Base-by-base conservation (phyloP, 2,888 invertebrate genomes). In the Ischnura elegans region DNA sequence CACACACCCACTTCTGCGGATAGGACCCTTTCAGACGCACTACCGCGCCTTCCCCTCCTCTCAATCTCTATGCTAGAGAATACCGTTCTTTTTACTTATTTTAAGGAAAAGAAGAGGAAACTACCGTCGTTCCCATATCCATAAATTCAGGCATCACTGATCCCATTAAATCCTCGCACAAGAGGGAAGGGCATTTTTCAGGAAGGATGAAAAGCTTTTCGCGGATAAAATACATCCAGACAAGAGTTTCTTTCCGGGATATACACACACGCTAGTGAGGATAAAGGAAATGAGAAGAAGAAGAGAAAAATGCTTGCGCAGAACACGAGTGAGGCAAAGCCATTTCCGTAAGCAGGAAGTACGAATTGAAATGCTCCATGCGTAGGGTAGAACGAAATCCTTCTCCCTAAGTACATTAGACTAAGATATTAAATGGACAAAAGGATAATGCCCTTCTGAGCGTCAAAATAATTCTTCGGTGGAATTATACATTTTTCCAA, bases 111-210 rank as follows among this genome's bases (percentile, higher is more conserved):
- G n/a, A n/a, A 29, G 36, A 76, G 36, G 36, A 76, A 8, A 29
- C 76, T 76, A 29, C 76, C 36, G 76, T 90, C 55, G 43, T 43
- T 29, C 55, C 42, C 46, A 55, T 42, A 42, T 61, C 90, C 90
- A 90, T 90, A 90, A 90, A 90, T 90, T 61, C 61, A 61, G 42
- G 43, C 90, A 90, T 61, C 55, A 43, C 90, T 90, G 90, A 90
- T 90, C 66, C 90, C 61, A 90, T 90, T 90, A 90, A 90, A 90
- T 90, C 90, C 90, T n/a, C n/a, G 21, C 43, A 55, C 13, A 42
- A 43, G 43, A 90, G 42, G 66, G 61, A 90, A n/a, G 42, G 61
- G 61, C 43, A 61, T 90, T 61, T 61, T 90, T 90, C 61, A 90
- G 43, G 21, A n/a, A 0, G 61, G 90, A 90, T 90, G 90, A 90